Percentiles rank a stretch among this genome's conserved stretches.
Evolutionary conservation across 1,140 invertebrate species (phyloP).

Genomic region (Glossosoma conforme): DNA sequence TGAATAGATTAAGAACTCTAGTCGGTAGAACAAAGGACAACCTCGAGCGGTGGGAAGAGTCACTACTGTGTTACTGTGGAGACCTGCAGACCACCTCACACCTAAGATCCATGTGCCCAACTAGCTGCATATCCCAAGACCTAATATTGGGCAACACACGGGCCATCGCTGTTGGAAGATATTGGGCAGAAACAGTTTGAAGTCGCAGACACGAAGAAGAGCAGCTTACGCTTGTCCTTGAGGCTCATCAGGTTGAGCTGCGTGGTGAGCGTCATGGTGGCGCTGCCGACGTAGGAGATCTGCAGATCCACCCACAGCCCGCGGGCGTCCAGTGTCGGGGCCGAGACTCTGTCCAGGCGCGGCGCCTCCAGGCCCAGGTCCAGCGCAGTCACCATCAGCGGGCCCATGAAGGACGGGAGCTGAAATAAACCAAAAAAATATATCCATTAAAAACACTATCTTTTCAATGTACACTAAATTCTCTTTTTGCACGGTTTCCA

Average conservation of each 20-base stretch:
- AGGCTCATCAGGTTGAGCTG: slow-evolving; percentile 93
- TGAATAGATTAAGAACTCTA: too few relatives aligned
- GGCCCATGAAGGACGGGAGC: slow-evolving; percentile 48
- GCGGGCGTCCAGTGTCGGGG: slow-evolving; percentile 74
- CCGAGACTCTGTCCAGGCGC: slow-evolving; percentile 66
- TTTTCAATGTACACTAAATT: not conserved
- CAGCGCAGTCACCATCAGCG: slow-evolving; percentile 41
- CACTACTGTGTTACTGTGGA: too few relatives aligned
- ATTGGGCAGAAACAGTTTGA: too few relatives aligned
- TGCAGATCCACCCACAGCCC: slow-evolving; percentile 93
- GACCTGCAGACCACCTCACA: too few relatives aligned
- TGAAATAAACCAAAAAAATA: slow-evolving; percentile 20
- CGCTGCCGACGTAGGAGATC: slow-evolving; percentile 81
- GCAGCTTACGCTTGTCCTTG: slow-evolving; percentile 38
- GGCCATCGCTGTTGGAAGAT: too few relatives aligned
- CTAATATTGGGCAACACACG: too few relatives aligned
- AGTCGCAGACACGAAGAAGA: too few relatives aligned
- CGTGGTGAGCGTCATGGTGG: slow-evolving; percentile 89
- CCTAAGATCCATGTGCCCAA: too few relatives aligned
- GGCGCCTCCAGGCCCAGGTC: slow-evolving; percentile 52
- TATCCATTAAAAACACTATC: not conserved
- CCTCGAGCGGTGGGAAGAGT: too few relatives aligned
- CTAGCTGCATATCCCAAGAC: too few relatives aligned
- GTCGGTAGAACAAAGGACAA: too few relatives aligned
- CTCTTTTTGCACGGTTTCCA: not conserved